phyloP scores from a whole-genome alignment of 1,140 invertebrate species.

The Cydia amplana region DNA sequence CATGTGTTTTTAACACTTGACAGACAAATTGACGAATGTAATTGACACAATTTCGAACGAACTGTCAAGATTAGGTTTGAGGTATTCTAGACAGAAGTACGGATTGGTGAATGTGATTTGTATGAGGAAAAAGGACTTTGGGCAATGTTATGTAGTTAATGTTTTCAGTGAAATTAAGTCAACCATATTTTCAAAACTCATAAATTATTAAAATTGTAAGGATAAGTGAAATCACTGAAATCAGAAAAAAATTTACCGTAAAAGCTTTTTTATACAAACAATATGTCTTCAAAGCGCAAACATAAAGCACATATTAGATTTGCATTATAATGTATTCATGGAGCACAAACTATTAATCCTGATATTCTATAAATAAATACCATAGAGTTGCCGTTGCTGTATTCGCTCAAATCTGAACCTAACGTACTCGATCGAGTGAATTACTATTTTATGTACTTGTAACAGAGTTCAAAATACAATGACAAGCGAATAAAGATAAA shows the following conservation, averaged over 20 bases:
- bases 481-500: not conserved
- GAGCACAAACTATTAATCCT: not conserved
- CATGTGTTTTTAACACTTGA: conserved; percentile 1
- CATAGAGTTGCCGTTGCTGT: not conserved
- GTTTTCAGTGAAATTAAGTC: not conserved
- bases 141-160: not conserved
- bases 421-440: not conserved
- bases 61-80: not conserved
- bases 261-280: not conserved
- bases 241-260: not conserved
- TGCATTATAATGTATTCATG: not conserved
- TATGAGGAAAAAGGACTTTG: not conserved
- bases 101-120: not conserved
- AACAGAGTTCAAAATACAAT: not conserved
- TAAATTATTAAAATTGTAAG: conserved; percentile 7
- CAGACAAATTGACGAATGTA: conserved; percentile 1
- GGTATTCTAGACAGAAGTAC: not conserved
- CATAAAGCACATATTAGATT: not conserved
- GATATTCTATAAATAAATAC: not conserved
- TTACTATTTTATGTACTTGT: not conserved
- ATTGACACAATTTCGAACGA: not conserved
- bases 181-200: not conserved
- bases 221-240: not conserved
- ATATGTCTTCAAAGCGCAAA: not conserved
- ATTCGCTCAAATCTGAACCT: not conserved